These are phyloP conservation scores for Pseudolaguvia tuberculata DNA, from an alignment of 2,113 vertebrate species.

Conservation along the genomic window DNA sequence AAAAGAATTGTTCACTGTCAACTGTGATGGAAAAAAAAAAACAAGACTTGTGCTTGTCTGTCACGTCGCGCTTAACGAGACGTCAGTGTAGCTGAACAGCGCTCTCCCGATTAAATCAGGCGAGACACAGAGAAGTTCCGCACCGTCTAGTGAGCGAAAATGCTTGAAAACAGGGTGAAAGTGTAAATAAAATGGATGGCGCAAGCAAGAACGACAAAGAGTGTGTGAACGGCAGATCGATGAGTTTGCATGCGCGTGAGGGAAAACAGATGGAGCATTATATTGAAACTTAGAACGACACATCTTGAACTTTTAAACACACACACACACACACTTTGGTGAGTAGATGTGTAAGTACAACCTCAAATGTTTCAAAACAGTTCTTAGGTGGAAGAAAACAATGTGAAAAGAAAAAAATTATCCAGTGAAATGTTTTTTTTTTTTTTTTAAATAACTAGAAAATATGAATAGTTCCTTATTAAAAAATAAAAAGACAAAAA, in stretches of 20 bases:
- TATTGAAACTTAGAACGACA: slow-evolving; percentile 13
- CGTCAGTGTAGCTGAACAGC: slow-evolving; percentile 19
- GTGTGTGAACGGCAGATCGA: slow-evolving; percentile 27
- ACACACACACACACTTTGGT: background rate
- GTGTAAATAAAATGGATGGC: slow-evolving; percentile 45
- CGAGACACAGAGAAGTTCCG: slow-evolving; percentile 18
- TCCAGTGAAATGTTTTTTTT: background rate
- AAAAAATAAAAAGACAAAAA: background rate
- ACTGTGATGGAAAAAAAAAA: background rate
- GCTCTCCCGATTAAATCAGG: slow-evolving; percentile 37
- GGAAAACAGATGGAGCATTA: slow-evolving; percentile 39
- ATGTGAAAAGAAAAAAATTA: background rate
- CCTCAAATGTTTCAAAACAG: background rate
- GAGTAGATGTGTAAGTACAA: background rate
- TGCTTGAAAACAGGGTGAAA: slow-evolving; percentile 24
- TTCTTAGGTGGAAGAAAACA: too few relatives aligned
- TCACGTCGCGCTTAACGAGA: slow-evolving; percentile 25
- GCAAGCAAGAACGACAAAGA: slow-evolving; percentile 18
- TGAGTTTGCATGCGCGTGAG: slow-evolving; percentile 24
- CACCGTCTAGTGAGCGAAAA: slow-evolving; percentile 7
- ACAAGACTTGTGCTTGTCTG: slow-evolving; percentile 24
- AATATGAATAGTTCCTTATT: background rate
- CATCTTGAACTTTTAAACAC: background rate
- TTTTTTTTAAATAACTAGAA: background rate
- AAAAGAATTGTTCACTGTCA: background rate